Conservation (phyloP, 2,113 vertebrate genomes). For the Pithys albifrons region DNA sequence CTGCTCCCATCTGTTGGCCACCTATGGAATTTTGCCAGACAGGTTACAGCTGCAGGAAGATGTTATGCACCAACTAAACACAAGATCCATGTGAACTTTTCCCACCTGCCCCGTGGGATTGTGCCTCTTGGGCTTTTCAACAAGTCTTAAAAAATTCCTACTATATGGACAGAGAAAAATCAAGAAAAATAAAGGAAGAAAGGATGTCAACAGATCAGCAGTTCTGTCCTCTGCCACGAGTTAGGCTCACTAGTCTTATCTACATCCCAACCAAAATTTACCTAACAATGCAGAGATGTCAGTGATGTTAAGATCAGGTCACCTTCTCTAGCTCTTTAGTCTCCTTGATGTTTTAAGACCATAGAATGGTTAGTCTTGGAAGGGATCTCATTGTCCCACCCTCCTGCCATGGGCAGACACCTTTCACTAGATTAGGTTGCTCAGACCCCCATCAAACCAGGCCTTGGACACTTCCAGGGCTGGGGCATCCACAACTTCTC, state of each 20-base stretch:
- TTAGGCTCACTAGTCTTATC: not conserved
- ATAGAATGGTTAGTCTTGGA: not conserved
- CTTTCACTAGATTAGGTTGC: rapidly evolving
- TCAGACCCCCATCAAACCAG: not conserved
- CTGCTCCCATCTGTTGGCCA: not conserved
- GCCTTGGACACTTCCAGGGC: not conserved
- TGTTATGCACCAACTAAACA: not conserved
- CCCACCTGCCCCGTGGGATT: not conserved
- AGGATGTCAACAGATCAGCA: not conserved
- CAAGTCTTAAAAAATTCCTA: not conserved
- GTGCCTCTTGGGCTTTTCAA: not conserved
- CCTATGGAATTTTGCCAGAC: not conserved
- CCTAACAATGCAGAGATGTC: not conserved
- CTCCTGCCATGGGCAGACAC: not conserved
- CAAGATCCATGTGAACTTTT: rapidly evolving
- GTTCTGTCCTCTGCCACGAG: not conserved
- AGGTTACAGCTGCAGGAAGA: not conserved
- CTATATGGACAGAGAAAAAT: rapidly evolving
- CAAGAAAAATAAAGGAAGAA: not conserved
- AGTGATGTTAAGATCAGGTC: not conserved
- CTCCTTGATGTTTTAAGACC: not conserved
- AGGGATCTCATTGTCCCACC: not conserved
- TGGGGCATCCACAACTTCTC: not conserved
- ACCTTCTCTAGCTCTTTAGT: not conserved
- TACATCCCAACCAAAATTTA: not conserved